Conservation (phyloP, 2,797 vertebrate species). For the Periparus ater region DNA sequence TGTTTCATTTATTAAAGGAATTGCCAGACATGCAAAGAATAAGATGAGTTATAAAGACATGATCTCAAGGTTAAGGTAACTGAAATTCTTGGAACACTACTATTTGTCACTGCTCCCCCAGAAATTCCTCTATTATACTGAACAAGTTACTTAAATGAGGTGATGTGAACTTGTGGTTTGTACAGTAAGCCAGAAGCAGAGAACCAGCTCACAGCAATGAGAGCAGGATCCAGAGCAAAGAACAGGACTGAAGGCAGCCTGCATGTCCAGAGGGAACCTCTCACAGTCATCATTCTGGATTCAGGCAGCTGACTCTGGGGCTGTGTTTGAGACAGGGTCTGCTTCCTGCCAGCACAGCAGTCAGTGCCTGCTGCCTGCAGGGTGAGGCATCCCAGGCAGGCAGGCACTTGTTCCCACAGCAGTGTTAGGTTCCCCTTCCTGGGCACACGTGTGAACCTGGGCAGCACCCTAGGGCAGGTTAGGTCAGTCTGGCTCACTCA, state of each 20-base stretch:
- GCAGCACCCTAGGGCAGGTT: neutral
- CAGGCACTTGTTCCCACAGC: neutral
- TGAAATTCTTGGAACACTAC: neutral
- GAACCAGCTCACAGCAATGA: neutral
- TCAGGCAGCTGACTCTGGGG: neutral
- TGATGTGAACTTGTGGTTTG: neutral
- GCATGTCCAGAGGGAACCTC: neutral
- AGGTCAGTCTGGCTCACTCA: neutral
- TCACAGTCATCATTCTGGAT: neutral
- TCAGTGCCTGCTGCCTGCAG: neutral
- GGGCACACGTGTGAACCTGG: fast-evolving
- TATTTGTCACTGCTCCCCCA: neutral
- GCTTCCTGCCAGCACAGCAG: neutral
- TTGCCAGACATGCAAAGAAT: neutral
- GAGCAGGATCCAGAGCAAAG: neutral
- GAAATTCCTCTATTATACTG: neutral
- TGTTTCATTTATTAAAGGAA: neutral
- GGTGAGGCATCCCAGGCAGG: neutral
- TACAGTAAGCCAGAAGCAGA: neutral
- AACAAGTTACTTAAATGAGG: neutral
- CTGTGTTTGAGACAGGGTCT: neutral
- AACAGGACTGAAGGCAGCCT: neutral
- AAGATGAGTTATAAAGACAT: neutral
- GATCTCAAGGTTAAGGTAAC: neutral
- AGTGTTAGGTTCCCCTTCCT: fast-evolving